These are phyloP conservation scores for Anadara kagoshimensis DNA, from an alignment of 1,140 invertebrate genomes.

Conservation along the genomic window DNA sequence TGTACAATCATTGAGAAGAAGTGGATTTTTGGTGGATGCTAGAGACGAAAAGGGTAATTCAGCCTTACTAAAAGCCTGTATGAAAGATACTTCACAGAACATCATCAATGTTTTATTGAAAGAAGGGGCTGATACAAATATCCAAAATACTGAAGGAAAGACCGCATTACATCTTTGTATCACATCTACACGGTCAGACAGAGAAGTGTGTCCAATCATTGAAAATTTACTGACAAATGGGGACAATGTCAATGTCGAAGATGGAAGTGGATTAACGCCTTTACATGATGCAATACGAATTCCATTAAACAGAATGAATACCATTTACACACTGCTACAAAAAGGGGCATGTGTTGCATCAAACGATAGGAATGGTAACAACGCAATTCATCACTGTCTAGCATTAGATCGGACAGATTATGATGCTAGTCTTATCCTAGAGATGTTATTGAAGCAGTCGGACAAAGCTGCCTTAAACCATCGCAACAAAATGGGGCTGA, in stretches of 20 bases:
- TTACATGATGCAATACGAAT: neutral
- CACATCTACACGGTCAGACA: neutral
- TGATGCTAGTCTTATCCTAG: neutral
- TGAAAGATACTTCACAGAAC: too few relatives aligned
- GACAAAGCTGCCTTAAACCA: neutral
- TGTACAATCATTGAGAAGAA: too few relatives aligned
- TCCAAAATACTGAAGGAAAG: neutral
- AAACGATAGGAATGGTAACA: neutral
- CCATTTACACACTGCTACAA: neutral
- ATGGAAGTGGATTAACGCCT: too few relatives aligned
- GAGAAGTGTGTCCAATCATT: neutral
- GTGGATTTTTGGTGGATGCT: too few relatives aligned
- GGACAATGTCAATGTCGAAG: too few relatives aligned
- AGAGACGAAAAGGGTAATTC: too few relatives aligned
- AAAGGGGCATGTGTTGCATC: neutral
- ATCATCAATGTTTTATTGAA: neutral
- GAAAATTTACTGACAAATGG: neutral
- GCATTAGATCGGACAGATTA: neutral
- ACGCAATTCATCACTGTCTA: slow-evolving; percentile 1
- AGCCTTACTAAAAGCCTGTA: too few relatives aligned
- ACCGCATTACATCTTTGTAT: slow-evolving; percentile 2
- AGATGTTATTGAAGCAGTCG: neutral
- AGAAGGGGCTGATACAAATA: neutral
- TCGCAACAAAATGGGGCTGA: neutral
- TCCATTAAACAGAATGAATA: neutral